phyloP scores from a whole-genome alignment of 2,113 vertebrate genomes.

The Eonycteris spelaea region DNA sequence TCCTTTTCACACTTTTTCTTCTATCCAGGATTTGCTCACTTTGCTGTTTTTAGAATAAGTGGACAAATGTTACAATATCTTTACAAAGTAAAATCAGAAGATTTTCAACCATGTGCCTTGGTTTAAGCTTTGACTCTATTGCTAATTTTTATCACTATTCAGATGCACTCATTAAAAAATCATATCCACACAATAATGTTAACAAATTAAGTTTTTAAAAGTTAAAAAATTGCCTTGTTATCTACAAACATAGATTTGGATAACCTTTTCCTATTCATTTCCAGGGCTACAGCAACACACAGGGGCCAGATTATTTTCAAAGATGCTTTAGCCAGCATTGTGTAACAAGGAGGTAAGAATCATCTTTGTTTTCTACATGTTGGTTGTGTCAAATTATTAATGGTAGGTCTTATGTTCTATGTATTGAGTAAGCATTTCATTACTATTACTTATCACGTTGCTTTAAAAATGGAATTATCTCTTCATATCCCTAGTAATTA shows the following conservation, averaged over 20 bases:
- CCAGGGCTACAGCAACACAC: slow-evolving; percentile 96
- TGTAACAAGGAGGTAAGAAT: slow-evolving; percentile 97
- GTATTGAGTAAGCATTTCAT: not conserved
- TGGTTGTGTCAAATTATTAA: slow-evolving; percentile 9
- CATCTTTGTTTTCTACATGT: not conserved
- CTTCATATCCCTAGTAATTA: not conserved
- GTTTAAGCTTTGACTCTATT: not conserved
- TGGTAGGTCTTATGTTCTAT: not conserved
- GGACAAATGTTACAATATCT: not conserved
- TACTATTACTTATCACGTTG: not conserved
- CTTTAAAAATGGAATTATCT: slow-evolving; percentile 9
- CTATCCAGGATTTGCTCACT: not conserved
- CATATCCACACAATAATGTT: not conserved
- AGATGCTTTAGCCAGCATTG: slow-evolving; percentile 98
- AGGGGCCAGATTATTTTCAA: slow-evolving; percentile 99
- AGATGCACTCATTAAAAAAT: not conserved
- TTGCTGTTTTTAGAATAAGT: slow-evolving; percentile 14
- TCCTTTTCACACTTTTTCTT: not conserved
- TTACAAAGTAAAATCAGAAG: not conserved
- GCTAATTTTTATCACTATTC: not conserved
- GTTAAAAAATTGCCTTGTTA: not conserved
- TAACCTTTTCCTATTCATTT: slow-evolving; percentile 68
- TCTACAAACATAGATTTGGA: not conserved
- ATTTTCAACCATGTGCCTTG: not conserved
- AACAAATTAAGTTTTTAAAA: not conserved